phyloP scores from a whole-genome alignment of 2,113 vertebrate species.

The Epinephelus fuscoguttatus region DNA sequence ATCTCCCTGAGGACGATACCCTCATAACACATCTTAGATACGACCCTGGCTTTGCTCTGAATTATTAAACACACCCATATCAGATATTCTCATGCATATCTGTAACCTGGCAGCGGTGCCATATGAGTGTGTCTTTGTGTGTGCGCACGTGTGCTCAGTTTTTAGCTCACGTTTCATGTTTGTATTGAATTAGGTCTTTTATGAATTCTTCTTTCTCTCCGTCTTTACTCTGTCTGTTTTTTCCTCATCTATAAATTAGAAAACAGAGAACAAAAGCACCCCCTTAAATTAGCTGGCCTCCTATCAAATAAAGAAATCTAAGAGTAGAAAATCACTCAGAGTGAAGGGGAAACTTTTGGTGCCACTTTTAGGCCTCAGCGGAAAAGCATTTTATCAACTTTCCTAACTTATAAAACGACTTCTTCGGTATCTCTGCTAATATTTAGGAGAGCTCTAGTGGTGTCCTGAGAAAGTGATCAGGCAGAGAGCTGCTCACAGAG shows the following conservation, averaged over 20 bases:
- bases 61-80: constrained; percentile 72
- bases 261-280: constrained; percentile 15
- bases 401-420: background rate
- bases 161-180: constrained; percentile 45
- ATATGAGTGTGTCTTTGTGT: background rate
- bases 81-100: constrained; percentile 48
- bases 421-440: background rate
- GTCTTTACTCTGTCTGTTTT: background rate
- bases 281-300: background rate
- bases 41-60: constrained; percentile 63
- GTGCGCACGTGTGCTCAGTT: background rate
- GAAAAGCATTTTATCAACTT: background rate
- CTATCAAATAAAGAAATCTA: background rate
- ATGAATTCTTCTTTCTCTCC: constrained; percentile 4
- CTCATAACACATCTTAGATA: constrained; percentile 60
- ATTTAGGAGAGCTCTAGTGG: background rate
- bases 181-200: constrained; percentile 28
- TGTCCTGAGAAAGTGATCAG: background rate
- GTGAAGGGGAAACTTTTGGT: background rate
- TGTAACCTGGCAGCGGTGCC: constrained; percentile 10
- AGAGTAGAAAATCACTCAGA: background rate
- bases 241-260: constrained; percentile 28
- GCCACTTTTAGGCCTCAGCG: background rate
- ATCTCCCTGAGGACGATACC: constrained; percentile 63
- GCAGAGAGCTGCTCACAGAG: background rate